Evolutionary conservation across 2,888 invertebrate species (phyloP), one percentile per base, ranked within the genome.

Genomic region (Tribolium freemani): DNA sequence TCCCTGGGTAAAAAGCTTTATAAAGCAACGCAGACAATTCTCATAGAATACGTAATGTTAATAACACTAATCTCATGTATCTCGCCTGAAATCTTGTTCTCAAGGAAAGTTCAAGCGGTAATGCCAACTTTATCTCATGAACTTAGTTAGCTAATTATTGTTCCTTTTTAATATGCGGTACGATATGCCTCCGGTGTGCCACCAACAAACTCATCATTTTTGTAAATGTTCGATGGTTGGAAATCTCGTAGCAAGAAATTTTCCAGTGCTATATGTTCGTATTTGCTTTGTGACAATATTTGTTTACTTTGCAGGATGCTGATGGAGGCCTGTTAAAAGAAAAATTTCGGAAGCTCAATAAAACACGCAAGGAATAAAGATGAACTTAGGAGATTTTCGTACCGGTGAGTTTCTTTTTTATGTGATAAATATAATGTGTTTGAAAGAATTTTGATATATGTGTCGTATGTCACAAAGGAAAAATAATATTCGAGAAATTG

Each of bases 41-140:
- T 77, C 80, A 80, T 79, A 78, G 79, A 79, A 80, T 80, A 78
- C 77, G 78, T 76, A 79, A 79, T 78, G 78, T 78, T 80, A 78
- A 79, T 81, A 78, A 74, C 79, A 77, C 76, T 81, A 81, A 81
- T 81, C 77, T 76, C 73, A 78, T 78, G 78, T 81, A 81, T 81
- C 81, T 78, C 71, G 70, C 74, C 66, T 30, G 68, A 77, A 76
- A 80, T 81, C 81, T 81, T 73, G 76, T 81, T 80, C 80, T 79
- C 80, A 79, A 77, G 78, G 79, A 79, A 78, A 81, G 78, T 80
- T 79, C 80, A 78, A 75, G 76, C 77, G 72, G 76, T 79, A 77
- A 77, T 72, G 76, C 76, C 64, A 77, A 71, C 76, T 75, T 80
- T 81, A 82, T 81, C 81, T 79, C 75, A 69, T 77, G 79, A 80